These are phyloP conservation scores for Electrophaes corylata DNA, from an alignment of 2,888 invertebrate genomes.

Conservation along the genomic window DNA sequence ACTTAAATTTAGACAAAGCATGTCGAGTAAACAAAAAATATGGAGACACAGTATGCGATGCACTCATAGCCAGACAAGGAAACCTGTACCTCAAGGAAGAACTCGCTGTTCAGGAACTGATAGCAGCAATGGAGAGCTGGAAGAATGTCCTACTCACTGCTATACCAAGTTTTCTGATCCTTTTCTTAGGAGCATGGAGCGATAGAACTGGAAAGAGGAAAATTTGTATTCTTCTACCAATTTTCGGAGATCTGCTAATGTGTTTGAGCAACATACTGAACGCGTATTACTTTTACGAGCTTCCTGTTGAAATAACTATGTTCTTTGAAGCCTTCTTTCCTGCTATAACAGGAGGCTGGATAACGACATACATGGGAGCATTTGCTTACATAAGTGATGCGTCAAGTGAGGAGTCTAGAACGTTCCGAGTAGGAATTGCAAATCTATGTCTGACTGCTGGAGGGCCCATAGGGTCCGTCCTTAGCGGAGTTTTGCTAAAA, in stretches of 20 bases:
- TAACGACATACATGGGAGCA: conserved; percentile 82
- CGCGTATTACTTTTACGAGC: conserved; percentile 80
- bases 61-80: conserved; percentile 88
- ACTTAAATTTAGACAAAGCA: conserved; percentile 92
- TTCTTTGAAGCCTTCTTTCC: conserved; percentile 81
- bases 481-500: conserved; percentile 71
- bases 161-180: conserved; percentile 80
- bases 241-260: conserved; percentile 79
- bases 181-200: conserved; percentile 86
- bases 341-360: conserved; percentile 82
- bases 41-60: conserved; percentile 88
- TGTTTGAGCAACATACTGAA: conserved; percentile 79
- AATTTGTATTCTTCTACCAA: conserved; percentile 82
- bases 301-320: conserved; percentile 80
- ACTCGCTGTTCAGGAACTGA: conserved; percentile 82
- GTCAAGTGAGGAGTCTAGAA: conserved; percentile 81
- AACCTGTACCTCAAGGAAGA: conserved; percentile 86
- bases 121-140: conserved; percentile 82
- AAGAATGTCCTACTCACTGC: conserved; percentile 81
- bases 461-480: conserved; percentile 68
- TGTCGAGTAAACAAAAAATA: conserved; percentile 91
- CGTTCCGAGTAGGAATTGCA: conserved; percentile 84
- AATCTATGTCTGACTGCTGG: conserved; percentile 73
- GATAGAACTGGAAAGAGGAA: conserved; percentile 83
- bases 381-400: conserved; percentile 86